Percentiles rank a stretch among this genome's conserved stretches.
These are phyloP conservation scores for Lumbricus terrestris DNA, from an alignment of 2,888 invertebrate species.

Conservation along the genomic window DNA sequence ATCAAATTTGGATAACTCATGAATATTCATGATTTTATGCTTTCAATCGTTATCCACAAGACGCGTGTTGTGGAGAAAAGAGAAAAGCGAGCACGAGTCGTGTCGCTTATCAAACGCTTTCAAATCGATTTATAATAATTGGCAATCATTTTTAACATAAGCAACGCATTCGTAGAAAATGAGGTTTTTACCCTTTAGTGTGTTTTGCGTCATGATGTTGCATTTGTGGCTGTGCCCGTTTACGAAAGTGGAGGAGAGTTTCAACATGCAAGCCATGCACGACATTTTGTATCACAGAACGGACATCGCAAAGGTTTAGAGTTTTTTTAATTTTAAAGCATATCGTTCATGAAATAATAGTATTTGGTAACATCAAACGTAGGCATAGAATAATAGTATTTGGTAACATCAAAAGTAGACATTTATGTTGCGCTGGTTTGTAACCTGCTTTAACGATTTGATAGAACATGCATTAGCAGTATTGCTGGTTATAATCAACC, in stretches of 20 bases:
- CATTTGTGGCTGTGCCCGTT: constrained; percentile 80
- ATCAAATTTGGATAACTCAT: no score
- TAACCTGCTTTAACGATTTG: no score
- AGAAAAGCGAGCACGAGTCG: not conserved
- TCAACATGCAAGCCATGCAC: constrained; percentile 96
- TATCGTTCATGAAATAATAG: not conserved
- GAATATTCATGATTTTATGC: not conserved
- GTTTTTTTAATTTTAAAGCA: not conserved
- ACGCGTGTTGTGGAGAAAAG: not conserved
- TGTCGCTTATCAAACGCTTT: not conserved
- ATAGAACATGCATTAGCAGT: no score
- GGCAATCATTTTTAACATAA: not conserved
- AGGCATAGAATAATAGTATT: not conserved
- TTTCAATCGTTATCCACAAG: not conserved
- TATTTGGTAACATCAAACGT: not conserved
- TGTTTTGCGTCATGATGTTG: constrained; percentile 41
- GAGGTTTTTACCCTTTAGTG: constrained; percentile 13
- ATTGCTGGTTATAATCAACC: no score
- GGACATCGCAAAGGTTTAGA: constrained; percentile 68
- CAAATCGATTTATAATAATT: not conserved
- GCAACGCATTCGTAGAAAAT: not conserved
- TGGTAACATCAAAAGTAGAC: not conserved
- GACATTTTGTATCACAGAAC: constrained; percentile 84
- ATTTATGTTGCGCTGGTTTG: not conserved
- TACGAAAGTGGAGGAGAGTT: constrained; percentile 99